Conservation (phyloP, 2,888 invertebrate species). For the Campoletis raptor region DNA sequence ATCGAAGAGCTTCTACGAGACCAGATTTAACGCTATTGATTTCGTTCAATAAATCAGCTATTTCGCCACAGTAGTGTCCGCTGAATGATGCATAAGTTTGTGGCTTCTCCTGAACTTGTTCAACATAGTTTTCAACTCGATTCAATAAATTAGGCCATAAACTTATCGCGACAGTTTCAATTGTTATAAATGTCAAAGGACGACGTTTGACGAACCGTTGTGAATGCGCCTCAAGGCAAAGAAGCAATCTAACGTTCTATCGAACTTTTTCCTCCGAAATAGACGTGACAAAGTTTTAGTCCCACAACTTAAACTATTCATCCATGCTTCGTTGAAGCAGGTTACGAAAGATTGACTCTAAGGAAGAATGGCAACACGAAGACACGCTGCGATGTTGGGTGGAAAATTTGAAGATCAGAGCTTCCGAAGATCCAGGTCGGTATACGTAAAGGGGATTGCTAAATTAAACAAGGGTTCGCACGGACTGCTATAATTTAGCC, state of each 20-base stretch:
- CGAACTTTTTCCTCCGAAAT: background rate
- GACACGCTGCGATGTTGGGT: background rate
- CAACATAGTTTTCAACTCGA: background rate
- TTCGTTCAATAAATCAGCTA: background rate
- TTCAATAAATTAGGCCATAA: background rate
- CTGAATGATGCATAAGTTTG: background rate
- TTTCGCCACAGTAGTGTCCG: background rate
- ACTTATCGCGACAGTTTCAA: background rate
- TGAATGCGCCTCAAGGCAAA: background rate
- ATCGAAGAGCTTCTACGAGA: background rate
- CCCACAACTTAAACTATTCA: background rate
- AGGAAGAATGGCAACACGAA: slow-evolving; percentile 6
- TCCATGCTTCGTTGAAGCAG: background rate
- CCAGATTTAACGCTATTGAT: background rate
- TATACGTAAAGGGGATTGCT: slow-evolving; percentile 72
- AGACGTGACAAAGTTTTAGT: background rate
- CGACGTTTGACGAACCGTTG: background rate
- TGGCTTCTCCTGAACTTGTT: background rate
- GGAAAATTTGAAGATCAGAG: slow-evolving; percentile 24
- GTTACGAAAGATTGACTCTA: background rate
- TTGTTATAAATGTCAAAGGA: background rate
- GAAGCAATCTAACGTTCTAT: background rate
- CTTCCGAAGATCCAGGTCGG: slow-evolving; percentile 49
- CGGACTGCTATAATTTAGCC: slow-evolving; percentile 78
- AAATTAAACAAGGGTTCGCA: slow-evolving; percentile 80